phyloP scores from a whole-genome alignment of 2,797 vertebrate genomes.

The Syngnathus acus region DNA sequence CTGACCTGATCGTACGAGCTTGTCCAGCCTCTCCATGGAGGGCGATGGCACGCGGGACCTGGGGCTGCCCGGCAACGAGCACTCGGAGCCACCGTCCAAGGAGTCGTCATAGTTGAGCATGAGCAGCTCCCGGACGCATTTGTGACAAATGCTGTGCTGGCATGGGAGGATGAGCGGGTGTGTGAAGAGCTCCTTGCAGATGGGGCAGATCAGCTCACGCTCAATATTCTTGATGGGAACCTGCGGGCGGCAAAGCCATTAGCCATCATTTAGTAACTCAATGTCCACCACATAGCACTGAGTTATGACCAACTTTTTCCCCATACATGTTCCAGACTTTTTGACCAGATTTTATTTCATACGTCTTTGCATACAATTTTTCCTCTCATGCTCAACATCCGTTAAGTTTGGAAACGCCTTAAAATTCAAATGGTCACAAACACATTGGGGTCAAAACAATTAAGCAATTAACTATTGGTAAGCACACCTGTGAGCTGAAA shows the following conservation, averaged over 20 bases:
- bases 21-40: constrained; percentile 89
- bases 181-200: constrained; percentile 94
- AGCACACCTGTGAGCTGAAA: no score
- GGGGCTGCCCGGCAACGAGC: constrained; percentile 88
- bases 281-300: neutral
- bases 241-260: constrained; percentile 49
- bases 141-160: constrained; percentile 95
- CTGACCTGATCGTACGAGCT: constrained; percentile 87
- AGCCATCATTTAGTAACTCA: neutral
- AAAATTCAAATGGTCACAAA: no score
- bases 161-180: constrained; percentile 95
- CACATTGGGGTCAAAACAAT: no score
- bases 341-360: neutral
- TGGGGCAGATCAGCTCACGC: constrained; percentile 92
- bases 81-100: constrained; percentile 84
- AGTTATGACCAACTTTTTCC: neutral
- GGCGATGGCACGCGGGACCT: constrained; percentile 78
- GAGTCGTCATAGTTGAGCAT: constrained; percentile 84
- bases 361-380: neutral
- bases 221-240: constrained; percentile 93
- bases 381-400: no score
- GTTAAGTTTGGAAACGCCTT: no score
- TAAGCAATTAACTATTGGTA: no score
- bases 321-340: neutral
- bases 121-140: constrained; percentile 90